A percentile compares a stretch with the other conserved stretches of the same genome.
Evolutionary conservation across 2,113 vertebrate species (phyloP).

Genomic region (Benthochromis sp.): DNA sequence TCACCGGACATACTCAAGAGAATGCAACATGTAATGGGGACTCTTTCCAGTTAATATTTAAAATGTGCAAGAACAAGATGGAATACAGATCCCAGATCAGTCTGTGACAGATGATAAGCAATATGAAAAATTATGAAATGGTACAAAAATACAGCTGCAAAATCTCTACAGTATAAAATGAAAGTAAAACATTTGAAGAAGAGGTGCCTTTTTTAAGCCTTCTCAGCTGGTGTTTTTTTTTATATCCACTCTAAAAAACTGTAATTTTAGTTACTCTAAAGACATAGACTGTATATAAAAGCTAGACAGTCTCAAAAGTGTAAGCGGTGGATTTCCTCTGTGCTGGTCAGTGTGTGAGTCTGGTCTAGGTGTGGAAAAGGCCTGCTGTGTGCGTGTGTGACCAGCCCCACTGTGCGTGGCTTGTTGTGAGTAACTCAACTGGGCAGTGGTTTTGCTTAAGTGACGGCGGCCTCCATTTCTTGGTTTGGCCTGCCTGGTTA

Average conservation of each 20-base stretch:
- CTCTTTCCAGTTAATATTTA: background rate
- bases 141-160: background rate
- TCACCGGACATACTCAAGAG: background rate
- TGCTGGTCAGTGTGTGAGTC: too few relatives aligned
- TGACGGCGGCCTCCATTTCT: rapidly evolving
- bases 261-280: background rate
- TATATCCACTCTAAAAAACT: background rate
- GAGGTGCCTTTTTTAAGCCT: background rate
- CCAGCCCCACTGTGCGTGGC: background rate
- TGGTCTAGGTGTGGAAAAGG: too few relatives aligned
- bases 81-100: background rate
- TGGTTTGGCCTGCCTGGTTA: background rate
- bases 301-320: background rate
- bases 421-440: background rate
- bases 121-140: background rate
- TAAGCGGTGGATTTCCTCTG: background rate
- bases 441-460: background rate
- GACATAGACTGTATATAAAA: background rate
- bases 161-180: background rate
- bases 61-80: background rate
- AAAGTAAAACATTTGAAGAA: background rate
- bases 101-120: background rate
- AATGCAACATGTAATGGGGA: background rate
- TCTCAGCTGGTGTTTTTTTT: background rate
- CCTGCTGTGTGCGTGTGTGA: background rate